Percentiles rank a stretch among this genome's conserved stretches.
These are phyloP conservation scores for Poeciliopsis turrubarensis DNA, from an alignment of 2,113 vertebrate genomes.

Conservation along the genomic window DNA sequence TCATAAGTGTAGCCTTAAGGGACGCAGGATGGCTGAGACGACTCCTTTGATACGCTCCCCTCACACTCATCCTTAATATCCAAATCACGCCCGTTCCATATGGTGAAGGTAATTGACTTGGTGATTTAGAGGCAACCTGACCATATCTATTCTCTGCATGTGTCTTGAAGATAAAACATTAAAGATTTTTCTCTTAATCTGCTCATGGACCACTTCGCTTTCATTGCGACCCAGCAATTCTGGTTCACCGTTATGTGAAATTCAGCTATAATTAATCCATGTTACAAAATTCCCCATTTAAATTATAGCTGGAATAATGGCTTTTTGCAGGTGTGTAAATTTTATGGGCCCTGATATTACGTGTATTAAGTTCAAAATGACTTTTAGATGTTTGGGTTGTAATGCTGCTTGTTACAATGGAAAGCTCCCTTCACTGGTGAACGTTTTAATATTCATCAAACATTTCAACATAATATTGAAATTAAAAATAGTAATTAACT, in stretches of 20 bases:
- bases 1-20: conserved; percentile 68
- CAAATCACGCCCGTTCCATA: conserved; percentile 77
- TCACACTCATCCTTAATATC: conserved; percentile 69
- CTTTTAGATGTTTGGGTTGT: neutral
- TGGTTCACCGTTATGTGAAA: conserved; percentile 74
- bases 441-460: neutral
- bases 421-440: neutral
- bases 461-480: neutral
- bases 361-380: conserved; percentile 13
- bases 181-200: conserved; percentile 79
- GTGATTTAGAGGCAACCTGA: conserved; percentile 75
- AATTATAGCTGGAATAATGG: conserved; percentile 70
- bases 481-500: neutral
- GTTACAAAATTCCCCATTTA: conserved; percentile 63
- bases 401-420: neutral
- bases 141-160: conserved; percentile 66
- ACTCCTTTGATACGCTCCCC: conserved; percentile 70
- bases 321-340: conserved; percentile 39
- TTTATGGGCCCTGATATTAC: neutral
- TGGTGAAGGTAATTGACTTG: conserved; percentile 79
- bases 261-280: conserved; percentile 75
- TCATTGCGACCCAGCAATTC: conserved; percentile 73
- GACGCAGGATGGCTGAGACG: conserved; percentile 41
- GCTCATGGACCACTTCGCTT: conserved; percentile 57
- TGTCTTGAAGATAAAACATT: conserved; percentile 81